These are phyloP conservation scores for Dipodomys merriami DNA, from an alignment of 2,113 vertebrate species.

Conservation along the genomic window DNA sequence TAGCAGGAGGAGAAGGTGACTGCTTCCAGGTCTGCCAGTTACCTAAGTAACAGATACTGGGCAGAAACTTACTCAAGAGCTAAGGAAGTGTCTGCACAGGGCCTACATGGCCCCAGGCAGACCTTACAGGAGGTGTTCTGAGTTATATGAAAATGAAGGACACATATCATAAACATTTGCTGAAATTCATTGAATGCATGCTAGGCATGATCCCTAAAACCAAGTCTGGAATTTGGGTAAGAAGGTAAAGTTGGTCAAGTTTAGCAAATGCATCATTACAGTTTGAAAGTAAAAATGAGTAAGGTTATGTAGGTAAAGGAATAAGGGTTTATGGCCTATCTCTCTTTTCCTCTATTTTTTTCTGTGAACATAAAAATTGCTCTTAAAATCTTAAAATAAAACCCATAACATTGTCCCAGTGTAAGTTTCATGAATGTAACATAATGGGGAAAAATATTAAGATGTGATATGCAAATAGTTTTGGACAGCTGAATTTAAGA, in stretches of 20 bases:
- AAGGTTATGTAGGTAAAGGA: rapidly evolving
- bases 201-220: neutral
- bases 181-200: neutral
- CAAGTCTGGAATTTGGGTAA: too few relatives aligned
- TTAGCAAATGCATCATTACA: neutral
- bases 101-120: too few relatives aligned
- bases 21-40: too few relatives aligned
- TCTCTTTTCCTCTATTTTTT: neutral
- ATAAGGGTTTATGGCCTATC: too few relatives aligned
- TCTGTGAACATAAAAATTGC: neutral
- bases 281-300: too few relatives aligned
- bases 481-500: neutral
- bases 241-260: neutral
- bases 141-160: too few relatives aligned
- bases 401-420: neutral
- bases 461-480: neutral
- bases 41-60: too few relatives aligned
- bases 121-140: too few relatives aligned
- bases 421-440: neutral
- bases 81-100: too few relatives aligned
- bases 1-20: too few relatives aligned
- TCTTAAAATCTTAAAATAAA: constrained; percentile 5
- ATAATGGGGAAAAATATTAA: neutral
- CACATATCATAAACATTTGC: neutral
- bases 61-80: too few relatives aligned